Percentiles rank a stretch among this genome's conserved stretches.
Conservation (phyloP, 2,113 vertebrate species). For the Oreochromis niloticus region DNA sequence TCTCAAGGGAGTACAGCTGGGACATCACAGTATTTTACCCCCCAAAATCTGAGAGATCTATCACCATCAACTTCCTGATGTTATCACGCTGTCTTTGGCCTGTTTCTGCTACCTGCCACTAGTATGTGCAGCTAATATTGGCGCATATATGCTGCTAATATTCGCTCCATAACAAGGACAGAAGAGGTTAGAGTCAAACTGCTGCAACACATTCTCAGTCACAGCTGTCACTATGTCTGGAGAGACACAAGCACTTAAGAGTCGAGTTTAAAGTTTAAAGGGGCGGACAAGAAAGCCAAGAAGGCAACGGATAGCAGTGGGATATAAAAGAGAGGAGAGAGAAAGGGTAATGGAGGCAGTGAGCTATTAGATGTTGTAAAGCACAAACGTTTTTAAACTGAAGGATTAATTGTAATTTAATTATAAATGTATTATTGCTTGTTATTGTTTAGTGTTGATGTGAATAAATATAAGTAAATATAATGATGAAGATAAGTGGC, state of each 20-base stretch:
- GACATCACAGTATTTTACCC: neutral
- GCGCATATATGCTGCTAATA: neutral
- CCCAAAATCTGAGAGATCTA: neutral
- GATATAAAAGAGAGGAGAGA: neutral
- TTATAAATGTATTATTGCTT: neutral
- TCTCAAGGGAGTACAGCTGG: neutral
- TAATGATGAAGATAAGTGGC: neutral
- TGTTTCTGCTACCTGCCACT: neutral
- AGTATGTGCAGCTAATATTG: neutral
- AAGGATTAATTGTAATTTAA: neutral
- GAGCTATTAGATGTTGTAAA: neutral
- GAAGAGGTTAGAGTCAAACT: conserved; percentile 2
- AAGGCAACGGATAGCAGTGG: neutral
- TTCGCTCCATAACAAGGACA: neutral
- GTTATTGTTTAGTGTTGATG: neutral
- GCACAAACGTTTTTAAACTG: neutral
- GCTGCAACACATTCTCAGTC: neutral
- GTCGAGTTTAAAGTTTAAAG: neutral
- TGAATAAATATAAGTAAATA: neutral
- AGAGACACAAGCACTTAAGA: conserved; percentile 6
- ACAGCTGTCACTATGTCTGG: conserved; percentile 11
- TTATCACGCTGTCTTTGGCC: neutral
- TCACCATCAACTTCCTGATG: neutral
- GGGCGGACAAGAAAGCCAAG: neutral
- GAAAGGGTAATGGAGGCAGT: neutral